Evolutionary conservation across 2,888 invertebrate species (phyloP), one percentile per base, ranked within the genome.

Genomic region (Operophtera brumata): DNA sequence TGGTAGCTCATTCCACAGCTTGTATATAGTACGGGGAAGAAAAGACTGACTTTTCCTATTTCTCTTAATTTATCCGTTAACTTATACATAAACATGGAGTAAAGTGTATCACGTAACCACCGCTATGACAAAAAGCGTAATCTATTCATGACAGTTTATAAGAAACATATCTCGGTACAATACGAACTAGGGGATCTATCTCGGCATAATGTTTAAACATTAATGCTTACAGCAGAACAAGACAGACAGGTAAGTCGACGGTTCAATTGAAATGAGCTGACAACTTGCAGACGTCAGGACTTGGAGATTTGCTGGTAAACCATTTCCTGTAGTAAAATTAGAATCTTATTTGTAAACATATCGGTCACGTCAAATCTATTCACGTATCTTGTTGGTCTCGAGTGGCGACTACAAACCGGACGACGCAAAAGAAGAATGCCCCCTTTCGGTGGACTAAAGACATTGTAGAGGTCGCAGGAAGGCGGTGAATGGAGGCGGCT

Each of bases 211-310:
- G 41, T 41, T 20, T 8, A 40, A 47, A 44, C 39, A 36, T 49
- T 55, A 54, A 63, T 60, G 60, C 54, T 58, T 60, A 58, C 10
- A 44, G 8, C 44, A 25, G 26, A 47, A 46, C 51, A 28, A 35
- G 55, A 51, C 34, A 12, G 55, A 34, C 57, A 36, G 48, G 11
- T 6, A 5, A 6, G 25, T 12, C 34, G 57, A 57, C 43, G 11
- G 37, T 61, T 64, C 63, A 55, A 64, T 63, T 59, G 61, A 51
- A 40, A 55, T 59, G 41, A 43, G 41, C 48, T 59, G 63, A 59
- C 63, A 59, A n/a, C 26, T 11, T 32, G 14, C 39, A 48, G 49
- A 43, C 39, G 9, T 40, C 25, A 34, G 11, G 34, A 30, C 30
- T 25, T 39, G 44, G 35, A 4, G 32, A 14, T 14, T 40, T 40